phyloP scores from a whole-genome alignment of 2,113 vertebrate species.

The Anseranas semipalmata region DNA sequence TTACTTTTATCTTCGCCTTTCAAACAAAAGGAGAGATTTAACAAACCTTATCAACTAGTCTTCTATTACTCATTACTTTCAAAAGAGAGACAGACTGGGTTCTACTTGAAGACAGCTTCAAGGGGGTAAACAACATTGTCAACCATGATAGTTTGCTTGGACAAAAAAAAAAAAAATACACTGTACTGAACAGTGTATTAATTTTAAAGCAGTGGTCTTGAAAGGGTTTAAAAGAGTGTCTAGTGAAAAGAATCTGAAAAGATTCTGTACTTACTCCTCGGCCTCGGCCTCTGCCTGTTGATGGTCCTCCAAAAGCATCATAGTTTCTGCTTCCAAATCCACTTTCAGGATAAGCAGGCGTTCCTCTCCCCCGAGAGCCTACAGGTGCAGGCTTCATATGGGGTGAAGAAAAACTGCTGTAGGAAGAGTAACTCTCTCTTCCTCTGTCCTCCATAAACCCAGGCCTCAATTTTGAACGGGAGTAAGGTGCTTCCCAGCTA shows the following conservation, averaged over 20 bases:
- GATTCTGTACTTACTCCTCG: slow-evolving; percentile 92
- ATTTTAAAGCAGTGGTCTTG: slow-evolving; percentile 83
- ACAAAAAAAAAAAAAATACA: slow-evolving; percentile 54
- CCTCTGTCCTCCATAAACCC: slow-evolving; percentile 89
- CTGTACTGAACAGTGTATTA: slow-evolving; percentile 78
- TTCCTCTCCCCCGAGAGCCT: slow-evolving; percentile 91
- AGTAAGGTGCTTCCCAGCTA: slow-evolving; percentile 88
- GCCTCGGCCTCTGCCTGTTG: slow-evolving; percentile 89
- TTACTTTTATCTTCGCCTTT: slow-evolving; percentile 77
- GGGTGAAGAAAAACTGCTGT: slow-evolving; percentile 88
- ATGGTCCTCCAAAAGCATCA: slow-evolving; percentile 89
- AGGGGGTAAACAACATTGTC: slow-evolving; percentile 63
- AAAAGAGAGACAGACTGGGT: slow-evolving; percentile 59
- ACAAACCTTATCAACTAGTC: slow-evolving; percentile 73
- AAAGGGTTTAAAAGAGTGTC: slow-evolving; percentile 88
- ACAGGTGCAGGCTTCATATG: slow-evolving; percentile 88
- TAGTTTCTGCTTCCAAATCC: slow-evolving; percentile 88
- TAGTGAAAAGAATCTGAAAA: slow-evolving; percentile 91
- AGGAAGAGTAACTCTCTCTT: slow-evolving; percentile 90
- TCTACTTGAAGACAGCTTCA: slow-evolving; percentile 73
- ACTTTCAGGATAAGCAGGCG: slow-evolving; percentile 87
- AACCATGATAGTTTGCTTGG: slow-evolving; percentile 68
- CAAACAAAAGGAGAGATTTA: slow-evolving; percentile 78
- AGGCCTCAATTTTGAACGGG: slow-evolving; percentile 88
- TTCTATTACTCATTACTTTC: slow-evolving; percentile 73